These are phyloP conservation scores for Oreortyx pictus DNA, from an alignment of 2,797 vertebrate species.

Conservation along the genomic window DNA sequence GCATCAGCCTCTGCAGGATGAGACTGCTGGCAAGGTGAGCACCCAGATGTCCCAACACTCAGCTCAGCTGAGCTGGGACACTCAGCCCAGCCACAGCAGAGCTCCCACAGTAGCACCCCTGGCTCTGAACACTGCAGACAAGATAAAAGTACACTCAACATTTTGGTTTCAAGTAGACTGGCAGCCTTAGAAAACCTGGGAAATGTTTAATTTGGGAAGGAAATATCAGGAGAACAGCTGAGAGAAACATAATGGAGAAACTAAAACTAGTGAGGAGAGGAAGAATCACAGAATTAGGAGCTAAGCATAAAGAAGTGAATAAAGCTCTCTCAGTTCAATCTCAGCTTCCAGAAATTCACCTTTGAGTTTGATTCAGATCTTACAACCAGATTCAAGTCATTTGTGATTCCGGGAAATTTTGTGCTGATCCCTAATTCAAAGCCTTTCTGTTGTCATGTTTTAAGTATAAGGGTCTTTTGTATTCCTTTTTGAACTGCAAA, in stretches of 20 bases:
- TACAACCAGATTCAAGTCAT: not conserved
- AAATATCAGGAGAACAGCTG: not conserved
- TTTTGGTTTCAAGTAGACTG: not conserved
- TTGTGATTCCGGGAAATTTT: not conserved
- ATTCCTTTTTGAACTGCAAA: not conserved
- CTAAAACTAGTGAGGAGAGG: not conserved
- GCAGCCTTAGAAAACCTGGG: not conserved
- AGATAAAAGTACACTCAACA: not conserved
- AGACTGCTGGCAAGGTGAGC: not conserved
- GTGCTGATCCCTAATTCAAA: not conserved
- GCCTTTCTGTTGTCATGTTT: not conserved
- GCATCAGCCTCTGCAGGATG: not conserved
- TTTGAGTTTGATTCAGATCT: not conserved
- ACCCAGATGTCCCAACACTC: not conserved
- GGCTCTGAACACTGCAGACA: not conserved
- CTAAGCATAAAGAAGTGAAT: not conserved
- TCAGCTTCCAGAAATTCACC: not conserved
- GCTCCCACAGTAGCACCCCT: not conserved
- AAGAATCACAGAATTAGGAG: not conserved
- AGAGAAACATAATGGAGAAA: not conserved
- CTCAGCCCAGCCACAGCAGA: not conserved
- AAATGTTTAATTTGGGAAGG: not conserved
- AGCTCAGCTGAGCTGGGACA: not conserved
- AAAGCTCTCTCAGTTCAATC: not conserved
- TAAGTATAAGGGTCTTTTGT: not conserved